A percentile compares a stretch with the other conserved stretches of the same genome.
Evolutionary conservation across 2,797 vertebrate genomes (phyloP).

Genomic region (Myoxocephalus aenaeus): DNA sequence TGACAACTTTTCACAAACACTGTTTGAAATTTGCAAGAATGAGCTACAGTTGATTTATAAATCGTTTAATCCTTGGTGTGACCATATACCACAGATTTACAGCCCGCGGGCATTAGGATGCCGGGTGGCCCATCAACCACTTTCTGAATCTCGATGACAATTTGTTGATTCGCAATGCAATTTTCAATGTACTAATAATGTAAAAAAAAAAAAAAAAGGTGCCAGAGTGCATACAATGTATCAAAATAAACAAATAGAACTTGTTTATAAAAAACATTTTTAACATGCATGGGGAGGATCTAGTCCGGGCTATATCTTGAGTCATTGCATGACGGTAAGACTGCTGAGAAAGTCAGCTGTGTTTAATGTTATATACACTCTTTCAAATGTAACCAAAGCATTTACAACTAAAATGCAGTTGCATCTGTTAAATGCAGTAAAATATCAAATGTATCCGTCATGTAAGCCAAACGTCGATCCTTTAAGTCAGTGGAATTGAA

Average conservation of each 20-base stretch:
- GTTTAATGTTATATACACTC: not conserved
- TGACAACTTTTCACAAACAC: conserved; percentile 14
- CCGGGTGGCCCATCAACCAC: not conserved
- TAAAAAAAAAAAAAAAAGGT: not conserved
- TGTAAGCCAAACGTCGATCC: not conserved
- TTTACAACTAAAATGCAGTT: not conserved
- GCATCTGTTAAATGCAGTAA: not conserved
- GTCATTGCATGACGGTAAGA: not conserved
- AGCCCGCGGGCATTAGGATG: not conserved
- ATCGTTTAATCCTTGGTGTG: conserved; percentile 33
- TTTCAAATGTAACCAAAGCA: not conserved
- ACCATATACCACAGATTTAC: conserved; percentile 6
- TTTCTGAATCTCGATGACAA: not conserved
- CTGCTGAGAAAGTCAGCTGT: no score
- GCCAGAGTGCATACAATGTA: not conserved
- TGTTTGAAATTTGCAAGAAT: not conserved
- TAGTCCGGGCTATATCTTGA: not conserved
- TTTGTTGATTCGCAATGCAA: not conserved
- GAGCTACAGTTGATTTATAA: conserved; percentile 32
- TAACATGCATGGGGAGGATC: not conserved
- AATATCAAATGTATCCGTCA: not conserved
- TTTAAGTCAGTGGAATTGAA: not conserved
- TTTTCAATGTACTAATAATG: not conserved
- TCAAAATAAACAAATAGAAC: not conserved
- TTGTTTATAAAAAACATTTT: not conserved